Conservation (phyloP, 2,888 invertebrate species). For the Brachycybe producta region DNA sequence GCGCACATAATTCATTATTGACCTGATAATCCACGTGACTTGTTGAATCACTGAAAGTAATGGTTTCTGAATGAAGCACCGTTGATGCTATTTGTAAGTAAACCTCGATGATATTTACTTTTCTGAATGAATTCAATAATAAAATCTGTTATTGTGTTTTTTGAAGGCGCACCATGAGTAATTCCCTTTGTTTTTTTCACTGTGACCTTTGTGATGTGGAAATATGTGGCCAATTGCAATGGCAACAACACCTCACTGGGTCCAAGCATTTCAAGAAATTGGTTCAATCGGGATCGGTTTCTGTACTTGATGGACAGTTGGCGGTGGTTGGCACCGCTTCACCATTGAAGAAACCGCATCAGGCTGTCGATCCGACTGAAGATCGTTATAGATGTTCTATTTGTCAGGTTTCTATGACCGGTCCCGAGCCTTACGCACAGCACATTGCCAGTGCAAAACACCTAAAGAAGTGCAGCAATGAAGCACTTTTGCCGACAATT, state of each 20-base stretch:
- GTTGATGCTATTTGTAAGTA: too few relatives aligned
- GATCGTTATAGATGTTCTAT: not conserved
- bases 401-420: not conserved
- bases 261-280: conserved; percentile 6
- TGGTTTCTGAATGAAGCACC: too few relatives aligned
- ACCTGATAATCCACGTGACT: too few relatives aligned
- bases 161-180: not conserved
- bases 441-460: not conserved
- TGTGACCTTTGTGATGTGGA: not conserved
- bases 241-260: not conserved
- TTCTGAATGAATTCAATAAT: too few relatives aligned
- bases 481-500: too few relatives aligned
- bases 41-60: too few relatives aligned
- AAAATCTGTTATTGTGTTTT: too few relatives aligned
- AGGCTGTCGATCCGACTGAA: not conserved
- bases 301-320: not conserved
- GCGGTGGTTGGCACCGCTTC: not conserved
- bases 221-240: not conserved
- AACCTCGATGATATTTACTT: too few relatives aligned
- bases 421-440: not conserved
- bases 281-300: not conserved
- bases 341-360: too few relatives aligned
- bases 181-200: too few relatives aligned
- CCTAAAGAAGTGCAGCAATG: not conserved
- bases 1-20: too few relatives aligned